These are phyloP conservation scores for Drosophila fungiperda DNA, from an alignment of 2,888 invertebrate genomes.

Conservation along the genomic window DNA sequence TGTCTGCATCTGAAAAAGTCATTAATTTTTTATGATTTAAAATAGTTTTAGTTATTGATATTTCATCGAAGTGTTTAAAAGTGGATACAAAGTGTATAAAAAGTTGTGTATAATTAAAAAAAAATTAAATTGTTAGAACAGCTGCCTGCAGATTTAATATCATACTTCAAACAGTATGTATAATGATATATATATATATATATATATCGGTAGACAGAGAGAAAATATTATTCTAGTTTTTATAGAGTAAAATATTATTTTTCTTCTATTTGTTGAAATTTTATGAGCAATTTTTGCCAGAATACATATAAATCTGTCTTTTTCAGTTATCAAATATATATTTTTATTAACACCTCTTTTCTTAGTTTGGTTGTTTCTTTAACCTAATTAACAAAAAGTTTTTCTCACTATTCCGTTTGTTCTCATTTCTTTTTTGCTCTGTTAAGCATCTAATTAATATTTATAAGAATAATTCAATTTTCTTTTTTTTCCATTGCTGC, in stretches of 20 bases:
- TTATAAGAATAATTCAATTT: background rate
- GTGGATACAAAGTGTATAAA: background rate
- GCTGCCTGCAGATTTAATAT: background rate
- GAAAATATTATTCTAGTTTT: background rate
- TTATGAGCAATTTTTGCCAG: background rate
- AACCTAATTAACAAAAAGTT: background rate
- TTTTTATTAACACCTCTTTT: background rate
- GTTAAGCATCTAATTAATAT: background rate
- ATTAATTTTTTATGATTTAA: background rate
- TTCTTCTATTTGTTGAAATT: background rate
- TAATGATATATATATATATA: background rate
- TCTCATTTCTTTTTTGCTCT: background rate
- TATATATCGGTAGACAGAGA: background rate
- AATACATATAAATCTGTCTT: background rate
- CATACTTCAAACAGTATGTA: fast-evolving
- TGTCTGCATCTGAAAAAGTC: background rate
- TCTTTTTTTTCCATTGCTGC: background rate
- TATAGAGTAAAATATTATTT: background rate
- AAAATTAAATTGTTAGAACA: background rate
- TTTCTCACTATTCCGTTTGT: background rate
- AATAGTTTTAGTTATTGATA: background rate
- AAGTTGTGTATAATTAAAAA: background rate
- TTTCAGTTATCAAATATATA: too few relatives aligned
- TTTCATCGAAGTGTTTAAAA: too few relatives aligned
- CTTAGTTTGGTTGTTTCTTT: background rate